Evolutionary conservation across 2,113 vertebrate species (phyloP), one percentile per base, ranked within the genome.

Genomic region (Ellobius talpinus): DNA sequence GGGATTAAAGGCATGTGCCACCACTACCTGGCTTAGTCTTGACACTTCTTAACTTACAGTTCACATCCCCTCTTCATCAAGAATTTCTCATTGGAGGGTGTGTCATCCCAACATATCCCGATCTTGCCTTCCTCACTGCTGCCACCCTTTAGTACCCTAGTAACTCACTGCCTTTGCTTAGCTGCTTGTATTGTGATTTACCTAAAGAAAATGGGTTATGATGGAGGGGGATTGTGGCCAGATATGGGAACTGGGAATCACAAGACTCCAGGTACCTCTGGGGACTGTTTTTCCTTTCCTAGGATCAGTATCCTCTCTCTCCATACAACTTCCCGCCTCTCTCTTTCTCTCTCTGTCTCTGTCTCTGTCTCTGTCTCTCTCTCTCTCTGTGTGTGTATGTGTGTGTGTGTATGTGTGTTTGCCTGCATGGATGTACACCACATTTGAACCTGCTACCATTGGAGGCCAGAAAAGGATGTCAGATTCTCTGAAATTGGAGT

Each of bases 31-130:
- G 16, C 55, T 55, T 11, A 66, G 65, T 50, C 36, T 85, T 88
- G 82, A 92, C 47, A 74, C 88, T 93, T 86, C 16, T 88, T 33
- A 66, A 73, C 24, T 93, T 87, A 68, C 3, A 79, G 50, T 86
- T 90, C 39, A 89, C 26, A 42, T 91, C 81, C 17, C 11, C 39
- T 55, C 52, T 96, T 92, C 77, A 72, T 45, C 17, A 89, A 23
- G 78, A 65, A 50, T 19, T 87, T 42, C 39, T 89, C 66, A 4
- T 76, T 77, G 78, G 76, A 94, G 21, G 31, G 10, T 87, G 66
- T 78, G 72, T 39, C 52, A 33, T 74, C 74, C 39, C 42, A 31
- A 26, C 93, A 92, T 72, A 68, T 47, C 14, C 16, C 45, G n/a
- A 14, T 90, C 85, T 87, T 90, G 68, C 70, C 90, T 90, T 88